Base-by-base conservation (phyloP, 2,888 invertebrate species). In the Phaonia tiefii region DNA sequence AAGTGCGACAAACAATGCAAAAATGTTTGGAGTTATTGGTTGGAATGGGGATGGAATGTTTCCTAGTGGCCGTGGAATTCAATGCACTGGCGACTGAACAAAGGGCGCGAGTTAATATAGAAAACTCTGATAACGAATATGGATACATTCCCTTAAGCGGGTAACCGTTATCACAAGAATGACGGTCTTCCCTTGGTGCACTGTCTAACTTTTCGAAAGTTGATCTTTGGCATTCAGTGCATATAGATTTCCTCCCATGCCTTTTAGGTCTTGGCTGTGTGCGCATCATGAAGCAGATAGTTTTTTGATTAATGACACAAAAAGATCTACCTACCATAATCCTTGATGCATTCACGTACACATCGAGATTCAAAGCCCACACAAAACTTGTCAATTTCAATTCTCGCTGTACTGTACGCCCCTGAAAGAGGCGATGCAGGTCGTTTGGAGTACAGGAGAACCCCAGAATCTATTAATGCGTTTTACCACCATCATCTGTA, bases 401-500 rank as follows among this genome's bases (percentile, higher is more conserved):
- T 63, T n/a, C 63, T 42, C 13, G 63, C 7, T 42, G 42, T 22
- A 22, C 39, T 56, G 60, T 15, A 31, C 31, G 31, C 3, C 39
- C 60, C 5, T 58, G 58, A n/a, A 58, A 37, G 37, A n/a, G 15
- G 31, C 15, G 39, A 39, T 11, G 31, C 37, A n/a, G 3, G 39
- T 2, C 17, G 51, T 2, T 22, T 20, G 60, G 60, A 60, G 11
- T 60, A 63, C 42, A 63, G n/a, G 63, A 42, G 63, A 63, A 63
- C 63, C 63, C 39, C 70, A 72, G 77, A 80, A 75, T 78, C 78
- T 69, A 81, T 78, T 75, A 74, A 72, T 78, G 71, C 73, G 65
- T 73, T 82, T 79, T 80, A 39, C 72, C 75, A 65, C 74, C 70
- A 73, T 42, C 63, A 42, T 56, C 56, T 26, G 13, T 39, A 63